A percentile compares a stretch with the other conserved stretches of the same genome.
Conservation (phyloP, 2,888 invertebrate species). For the Hartigia nigra region DNA sequence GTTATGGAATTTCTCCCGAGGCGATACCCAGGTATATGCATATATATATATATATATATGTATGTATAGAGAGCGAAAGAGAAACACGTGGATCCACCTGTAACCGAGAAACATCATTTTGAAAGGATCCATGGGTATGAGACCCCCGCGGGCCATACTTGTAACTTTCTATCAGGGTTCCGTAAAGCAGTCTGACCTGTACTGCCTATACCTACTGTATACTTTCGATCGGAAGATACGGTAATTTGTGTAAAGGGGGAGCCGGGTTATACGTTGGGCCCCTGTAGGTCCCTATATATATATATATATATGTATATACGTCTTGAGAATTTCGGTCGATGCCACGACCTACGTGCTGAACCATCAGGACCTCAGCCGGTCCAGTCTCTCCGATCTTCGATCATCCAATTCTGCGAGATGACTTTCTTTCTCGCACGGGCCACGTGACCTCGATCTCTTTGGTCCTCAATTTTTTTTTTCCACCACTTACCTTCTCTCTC, state of each 20-base stretch:
- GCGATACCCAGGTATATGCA: neutral
- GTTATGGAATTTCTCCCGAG: neutral
- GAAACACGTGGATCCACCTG: neutral
- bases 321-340: conserved; percentile 41
- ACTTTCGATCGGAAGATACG: neutral
- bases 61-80: neutral
- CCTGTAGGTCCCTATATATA: neutral
- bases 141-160: neutral
- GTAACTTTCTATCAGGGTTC: neutral
- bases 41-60: neutral
- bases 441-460: conserved; percentile 38
- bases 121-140: neutral
- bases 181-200: neutral
- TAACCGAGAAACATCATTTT: neutral
- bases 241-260: neutral
- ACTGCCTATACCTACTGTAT: neutral
- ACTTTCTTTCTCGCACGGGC: conserved; percentile 51
- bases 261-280: neutral
- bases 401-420: conserved; percentile 28
- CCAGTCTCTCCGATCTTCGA: conserved; percentile 50
- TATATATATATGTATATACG: conserved; percentile 9
- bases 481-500: no score
- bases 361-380: conserved; percentile 29
- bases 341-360: conserved; percentile 25
- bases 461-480: conserved; percentile 3